These are phyloP conservation scores for Drosophila subsilvestris DNA, from an alignment of 2,888 invertebrate genomes.

Conservation along the genomic window DNA sequence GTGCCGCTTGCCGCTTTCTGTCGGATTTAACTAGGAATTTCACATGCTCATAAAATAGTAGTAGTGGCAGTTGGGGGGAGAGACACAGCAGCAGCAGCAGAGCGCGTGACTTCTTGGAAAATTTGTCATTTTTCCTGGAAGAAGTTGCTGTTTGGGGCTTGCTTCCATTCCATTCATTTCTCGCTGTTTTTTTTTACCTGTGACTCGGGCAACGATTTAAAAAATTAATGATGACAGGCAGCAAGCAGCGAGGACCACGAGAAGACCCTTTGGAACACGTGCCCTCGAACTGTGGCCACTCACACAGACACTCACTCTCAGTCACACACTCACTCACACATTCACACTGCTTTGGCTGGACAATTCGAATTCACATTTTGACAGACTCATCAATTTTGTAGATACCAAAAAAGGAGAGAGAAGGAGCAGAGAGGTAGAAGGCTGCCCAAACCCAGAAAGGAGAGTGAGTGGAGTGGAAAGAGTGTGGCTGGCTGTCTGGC, in stretches of 20 bases:
- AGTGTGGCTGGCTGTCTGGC: slow-evolving; percentile 19
- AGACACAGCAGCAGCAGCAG: background rate
- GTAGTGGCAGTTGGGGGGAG: background rate
- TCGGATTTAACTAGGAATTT: slow-evolving; percentile 70
- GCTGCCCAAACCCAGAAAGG: background rate
- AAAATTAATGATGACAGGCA: slow-evolving; percentile 75
- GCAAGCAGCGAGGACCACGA: slow-evolving; percentile 17
- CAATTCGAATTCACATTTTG: slow-evolving; percentile 79
- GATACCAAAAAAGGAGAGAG: slow-evolving; percentile 55
- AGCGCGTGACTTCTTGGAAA: slow-evolving; percentile 73
- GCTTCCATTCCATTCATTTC: slow-evolving; percentile 21
- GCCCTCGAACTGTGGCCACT: slow-evolving; percentile 35
- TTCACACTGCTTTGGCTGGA: slow-evolving; percentile 21
- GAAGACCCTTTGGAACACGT: slow-evolving; percentile 62
- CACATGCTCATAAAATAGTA: slow-evolving; percentile 72
- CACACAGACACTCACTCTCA: background rate
- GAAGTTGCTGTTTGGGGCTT: slow-evolving; percentile 25
- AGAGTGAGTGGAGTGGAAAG: background rate
- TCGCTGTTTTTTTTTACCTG: slow-evolving; percentile 22
- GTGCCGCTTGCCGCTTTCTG: slow-evolving; percentile 59
- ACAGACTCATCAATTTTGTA: slow-evolving; percentile 80
- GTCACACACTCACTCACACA: too few species aligned
- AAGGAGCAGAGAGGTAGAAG: background rate
- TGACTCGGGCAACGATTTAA: slow-evolving; percentile 65
- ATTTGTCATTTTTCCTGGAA: slow-evolving; percentile 73